phyloP scores from a whole-genome alignment of 2,113 vertebrate species.

The Thalassarche chlororhynchos region DNA sequence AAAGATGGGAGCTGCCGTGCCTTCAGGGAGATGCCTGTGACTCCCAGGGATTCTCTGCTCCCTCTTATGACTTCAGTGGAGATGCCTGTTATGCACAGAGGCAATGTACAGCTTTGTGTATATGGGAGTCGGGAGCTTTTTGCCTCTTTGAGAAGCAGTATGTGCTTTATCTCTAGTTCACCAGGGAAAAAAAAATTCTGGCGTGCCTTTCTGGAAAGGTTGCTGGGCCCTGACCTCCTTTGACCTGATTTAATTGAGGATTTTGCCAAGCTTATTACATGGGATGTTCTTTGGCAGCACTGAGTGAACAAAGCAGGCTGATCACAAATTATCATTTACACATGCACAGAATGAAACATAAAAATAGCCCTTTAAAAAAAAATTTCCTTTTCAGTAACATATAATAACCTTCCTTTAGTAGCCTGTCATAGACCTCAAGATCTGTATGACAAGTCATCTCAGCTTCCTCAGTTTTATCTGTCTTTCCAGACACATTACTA shows the following conservation, averaged over 20 bases:
- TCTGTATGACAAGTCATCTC: background rate
- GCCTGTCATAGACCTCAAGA: background rate
- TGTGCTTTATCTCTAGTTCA: background rate
- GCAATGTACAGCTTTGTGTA: background rate
- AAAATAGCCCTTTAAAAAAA: background rate
- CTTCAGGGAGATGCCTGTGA: background rate
- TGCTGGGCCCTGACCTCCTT: constrained; percentile 1
- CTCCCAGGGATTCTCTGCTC: background rate
- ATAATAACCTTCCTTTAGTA: constrained; percentile 6
- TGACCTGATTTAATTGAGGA: constrained; percentile 24
- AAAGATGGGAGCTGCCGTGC: background rate
- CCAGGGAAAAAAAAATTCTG: background rate
- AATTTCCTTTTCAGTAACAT: background rate
- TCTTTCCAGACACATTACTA: background rate
- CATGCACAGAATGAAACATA: background rate
- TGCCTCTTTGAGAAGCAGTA: background rate
- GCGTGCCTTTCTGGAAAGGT: background rate
- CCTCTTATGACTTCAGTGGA: background rate
- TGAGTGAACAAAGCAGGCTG: background rate
- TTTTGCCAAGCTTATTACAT: constrained; percentile 22
- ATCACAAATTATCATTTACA: background rate
- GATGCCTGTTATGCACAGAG: background rate
- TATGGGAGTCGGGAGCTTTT: background rate
- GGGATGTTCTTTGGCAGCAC: constrained; percentile 7
- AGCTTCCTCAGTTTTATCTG: background rate